These are phyloP conservation scores for Drosophila birchii DNA, from an alignment of 2,888 invertebrate species.

Conservation along the genomic window DNA sequence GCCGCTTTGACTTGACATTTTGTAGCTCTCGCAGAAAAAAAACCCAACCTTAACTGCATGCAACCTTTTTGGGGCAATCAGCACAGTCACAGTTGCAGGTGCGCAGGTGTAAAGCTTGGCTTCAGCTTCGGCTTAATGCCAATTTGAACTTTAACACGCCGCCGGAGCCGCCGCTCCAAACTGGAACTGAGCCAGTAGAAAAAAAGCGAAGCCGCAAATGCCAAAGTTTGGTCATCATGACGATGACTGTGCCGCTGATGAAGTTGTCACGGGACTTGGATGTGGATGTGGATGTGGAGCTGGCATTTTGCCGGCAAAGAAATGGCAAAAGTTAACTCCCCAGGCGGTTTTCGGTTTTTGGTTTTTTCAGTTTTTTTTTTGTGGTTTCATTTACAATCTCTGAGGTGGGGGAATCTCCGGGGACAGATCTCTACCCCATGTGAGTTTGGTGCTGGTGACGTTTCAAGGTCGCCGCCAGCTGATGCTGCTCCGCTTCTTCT, in stretches of 20 bases:
- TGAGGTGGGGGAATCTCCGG: neutral
- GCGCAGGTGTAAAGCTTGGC: constrained; percentile 23
- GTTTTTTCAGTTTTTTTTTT: neutral
- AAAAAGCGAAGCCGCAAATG: constrained; percentile 61
- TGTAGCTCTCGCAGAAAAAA: neutral
- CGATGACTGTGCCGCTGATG: constrained; percentile 26
- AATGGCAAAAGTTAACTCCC: constrained; percentile 73
- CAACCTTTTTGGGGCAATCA: constrained; percentile 38
- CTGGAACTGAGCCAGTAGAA: constrained; percentile 31
- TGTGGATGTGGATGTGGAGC: constrained; percentile 19
- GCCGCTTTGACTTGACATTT: constrained; percentile 1
- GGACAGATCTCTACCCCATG: neutral
- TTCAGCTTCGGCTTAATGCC: constrained; percentile 18
- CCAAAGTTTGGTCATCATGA: constrained; percentile 59
- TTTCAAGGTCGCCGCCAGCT: constrained; percentile 72
- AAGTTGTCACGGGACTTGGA: constrained; percentile 32
- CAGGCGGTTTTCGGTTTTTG: constrained; percentile 14
- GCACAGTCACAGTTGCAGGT: neutral
- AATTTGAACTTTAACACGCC: constrained; percentile 77
- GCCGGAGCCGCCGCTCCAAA: constrained; percentile 37
- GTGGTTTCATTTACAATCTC: constrained; percentile 6
- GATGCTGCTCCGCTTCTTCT: constrained; percentile 26
- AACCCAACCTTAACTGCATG: constrained; percentile 2
- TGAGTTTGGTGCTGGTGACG: constrained; percentile 26
- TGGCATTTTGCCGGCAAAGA: constrained; percentile 76